Conservation (phyloP, 2,797 vertebrate species). For the Mormyrops attenuatus region DNA sequence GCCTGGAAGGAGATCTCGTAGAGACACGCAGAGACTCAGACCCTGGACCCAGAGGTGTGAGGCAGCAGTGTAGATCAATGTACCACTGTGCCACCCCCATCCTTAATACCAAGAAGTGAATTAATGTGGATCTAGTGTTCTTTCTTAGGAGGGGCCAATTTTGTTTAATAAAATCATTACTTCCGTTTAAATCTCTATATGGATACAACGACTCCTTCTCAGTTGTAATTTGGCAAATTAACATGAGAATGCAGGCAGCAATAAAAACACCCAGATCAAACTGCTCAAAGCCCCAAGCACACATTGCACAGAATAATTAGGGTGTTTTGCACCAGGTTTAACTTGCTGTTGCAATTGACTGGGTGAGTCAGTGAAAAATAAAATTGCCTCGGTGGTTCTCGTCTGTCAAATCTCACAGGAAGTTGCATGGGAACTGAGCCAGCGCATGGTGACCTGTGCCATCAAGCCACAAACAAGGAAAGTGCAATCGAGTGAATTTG, state of each 20-base stretch:
- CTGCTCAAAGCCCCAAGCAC: conserved; percentile 2
- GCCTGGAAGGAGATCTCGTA: neutral
- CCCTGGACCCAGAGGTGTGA: neutral
- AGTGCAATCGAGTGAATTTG: neutral
- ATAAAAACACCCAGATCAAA: neutral
- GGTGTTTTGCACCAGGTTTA: neutral
- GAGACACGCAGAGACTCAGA: neutral
- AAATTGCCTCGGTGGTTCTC: neutral
- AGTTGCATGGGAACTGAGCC: neutral
- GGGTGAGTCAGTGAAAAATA: neutral
- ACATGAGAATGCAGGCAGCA: neutral
- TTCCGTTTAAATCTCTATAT: neutral
- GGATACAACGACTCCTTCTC: neutral
- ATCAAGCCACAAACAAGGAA: neutral
- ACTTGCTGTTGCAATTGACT: neutral
- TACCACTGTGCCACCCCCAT: neutral
- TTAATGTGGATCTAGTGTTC: neutral
- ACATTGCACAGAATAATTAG: neutral
- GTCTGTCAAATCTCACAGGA: neutral
- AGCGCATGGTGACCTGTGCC: neutral
- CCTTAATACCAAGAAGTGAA: neutral
- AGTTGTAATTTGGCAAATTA: neutral
- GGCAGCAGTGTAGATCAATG: neutral
- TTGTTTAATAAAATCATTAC: conserved; percentile 1
- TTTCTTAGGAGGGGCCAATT: conserved; percentile 7